Evolutionary conservation across 2,113 vertebrate species (phyloP).

Genomic region (Forbesichthys agassizii): DNA sequence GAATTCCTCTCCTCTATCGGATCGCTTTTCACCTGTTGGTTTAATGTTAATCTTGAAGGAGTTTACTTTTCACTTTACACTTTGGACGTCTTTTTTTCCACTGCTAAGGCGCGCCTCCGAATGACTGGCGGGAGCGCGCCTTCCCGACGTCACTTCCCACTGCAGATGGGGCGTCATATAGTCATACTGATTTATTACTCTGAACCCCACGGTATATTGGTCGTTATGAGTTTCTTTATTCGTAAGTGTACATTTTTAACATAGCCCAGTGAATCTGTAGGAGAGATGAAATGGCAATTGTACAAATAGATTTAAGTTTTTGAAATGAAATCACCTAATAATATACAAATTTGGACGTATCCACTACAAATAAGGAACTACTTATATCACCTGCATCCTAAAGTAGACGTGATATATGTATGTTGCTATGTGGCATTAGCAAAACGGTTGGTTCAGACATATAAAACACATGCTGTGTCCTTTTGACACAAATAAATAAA

Average conservation of each 20-base stretch:
- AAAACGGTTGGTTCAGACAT: not conserved
- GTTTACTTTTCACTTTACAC: conserved; percentile 30
- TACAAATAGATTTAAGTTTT: not conserved
- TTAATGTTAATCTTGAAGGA: not conserved
- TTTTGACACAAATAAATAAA: not conserved
- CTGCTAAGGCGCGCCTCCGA: conserved; percentile 12
- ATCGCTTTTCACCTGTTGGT: not conserved
- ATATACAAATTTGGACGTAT: not conserved
- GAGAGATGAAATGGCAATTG: too few relatives aligned
- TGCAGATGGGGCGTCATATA: conserved; percentile 9
- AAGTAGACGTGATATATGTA: not conserved
- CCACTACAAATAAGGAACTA: too few relatives aligned
- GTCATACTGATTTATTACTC: too few relatives aligned
- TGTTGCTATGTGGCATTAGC: conserved; percentile 8
- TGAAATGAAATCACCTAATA: not conserved
- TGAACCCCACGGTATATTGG: too few relatives aligned
- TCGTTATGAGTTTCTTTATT: too few relatives aligned
- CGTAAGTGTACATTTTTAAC: too few relatives aligned
- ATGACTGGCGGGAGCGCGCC: conserved; percentile 36
- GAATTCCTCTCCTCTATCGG: not conserved
- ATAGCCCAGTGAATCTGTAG: too few relatives aligned
- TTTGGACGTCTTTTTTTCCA: conserved; percentile 20
- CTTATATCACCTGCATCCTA: not conserved
- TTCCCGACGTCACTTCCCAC: conserved; percentile 57
- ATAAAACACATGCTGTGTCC: not conserved